Percentiles rank a stretch among this genome's conserved stretches.
Conservation (phyloP, 2,113 vertebrate species). For the Corythoichthys haematopterus region DNA sequence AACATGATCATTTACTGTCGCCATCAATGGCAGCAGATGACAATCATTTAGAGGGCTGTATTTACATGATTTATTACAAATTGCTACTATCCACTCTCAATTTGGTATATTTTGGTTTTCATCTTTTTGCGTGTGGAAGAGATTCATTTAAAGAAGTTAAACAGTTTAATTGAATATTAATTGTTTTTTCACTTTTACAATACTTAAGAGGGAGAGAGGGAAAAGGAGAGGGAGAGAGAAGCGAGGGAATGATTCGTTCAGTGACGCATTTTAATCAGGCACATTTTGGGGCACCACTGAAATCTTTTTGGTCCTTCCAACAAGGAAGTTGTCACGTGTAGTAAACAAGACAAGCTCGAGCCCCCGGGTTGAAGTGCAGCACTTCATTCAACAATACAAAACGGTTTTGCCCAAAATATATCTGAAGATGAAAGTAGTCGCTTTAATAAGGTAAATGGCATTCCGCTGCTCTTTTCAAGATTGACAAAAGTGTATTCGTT, state of each 20-base stretch:
- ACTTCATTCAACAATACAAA: background rate
- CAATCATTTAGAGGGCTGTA: no score
- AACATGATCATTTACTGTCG: no score
- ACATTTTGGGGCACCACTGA: slow-evolving; percentile 14
- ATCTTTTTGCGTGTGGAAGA: no score
- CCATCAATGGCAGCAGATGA: no score
- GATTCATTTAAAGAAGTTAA: no score
- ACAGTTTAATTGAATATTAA: no score
- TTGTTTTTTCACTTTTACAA: no score
- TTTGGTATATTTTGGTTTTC: no score
- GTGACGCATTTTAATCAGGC: slow-evolving; percentile 51
- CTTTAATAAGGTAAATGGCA: slow-evolving; percentile 71
- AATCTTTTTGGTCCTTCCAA: slow-evolving; percentile 41
- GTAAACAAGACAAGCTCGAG: slow-evolving; percentile 36
- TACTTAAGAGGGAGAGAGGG: background rate
- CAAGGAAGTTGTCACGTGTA: slow-evolving; percentile 58
- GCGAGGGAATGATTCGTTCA: no score
- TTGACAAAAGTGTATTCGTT: background rate
- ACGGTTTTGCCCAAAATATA: slow-evolving; percentile 14
- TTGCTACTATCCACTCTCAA: no score
- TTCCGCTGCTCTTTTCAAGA: background rate
- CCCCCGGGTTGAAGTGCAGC: slow-evolving; percentile 24
- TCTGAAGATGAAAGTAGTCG: slow-evolving; percentile 72
- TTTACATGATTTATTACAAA: no score
- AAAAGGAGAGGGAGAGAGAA: background rate